Conservation (phyloP, 2,888 invertebrate genomes). For the Netelia melanura region DNA sequence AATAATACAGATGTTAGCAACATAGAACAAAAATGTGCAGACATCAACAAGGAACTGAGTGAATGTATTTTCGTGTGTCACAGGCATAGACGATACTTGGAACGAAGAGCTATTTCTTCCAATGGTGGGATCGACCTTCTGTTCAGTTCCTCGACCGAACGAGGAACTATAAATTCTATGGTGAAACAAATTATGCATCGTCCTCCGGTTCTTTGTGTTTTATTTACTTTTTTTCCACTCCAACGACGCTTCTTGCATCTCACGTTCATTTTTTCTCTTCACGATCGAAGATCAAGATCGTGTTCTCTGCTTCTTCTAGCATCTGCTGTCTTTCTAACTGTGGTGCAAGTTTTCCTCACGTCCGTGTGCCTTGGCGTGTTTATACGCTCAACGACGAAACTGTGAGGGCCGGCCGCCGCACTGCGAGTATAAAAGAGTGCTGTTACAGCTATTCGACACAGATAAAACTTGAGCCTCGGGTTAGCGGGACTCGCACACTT, state of each 20-base stretch:
- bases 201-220: background rate
- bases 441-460: constrained; percentile 84
- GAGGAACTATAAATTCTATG: background rate
- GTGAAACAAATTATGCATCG: background rate
- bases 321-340: background rate
- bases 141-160: too few relatives aligned
- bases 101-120: too few relatives aligned
- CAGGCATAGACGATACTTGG: too few relatives aligned
- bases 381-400: constrained; percentile 23
- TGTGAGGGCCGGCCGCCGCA: constrained; percentile 9
- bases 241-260: background rate
- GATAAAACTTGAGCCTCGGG: constrained; percentile 73
- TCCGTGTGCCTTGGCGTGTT: background rate
- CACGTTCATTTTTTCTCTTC: background rate
- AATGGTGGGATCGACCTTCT: too few relatives aligned
- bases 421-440: constrained; percentile 62
- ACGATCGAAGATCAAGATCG: background rate
- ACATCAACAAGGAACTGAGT: too few relatives aligned
- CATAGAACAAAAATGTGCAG: too few relatives aligned
- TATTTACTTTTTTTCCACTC: background rate
- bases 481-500: constrained; percentile 80
- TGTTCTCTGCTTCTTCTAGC: background rate
- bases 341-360: background rate
- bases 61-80: too few relatives aligned
- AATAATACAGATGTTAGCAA: too few relatives aligned